Conservation (phyloP, 2,888 invertebrate genomes). For the Craniophora ligustri region DNA sequence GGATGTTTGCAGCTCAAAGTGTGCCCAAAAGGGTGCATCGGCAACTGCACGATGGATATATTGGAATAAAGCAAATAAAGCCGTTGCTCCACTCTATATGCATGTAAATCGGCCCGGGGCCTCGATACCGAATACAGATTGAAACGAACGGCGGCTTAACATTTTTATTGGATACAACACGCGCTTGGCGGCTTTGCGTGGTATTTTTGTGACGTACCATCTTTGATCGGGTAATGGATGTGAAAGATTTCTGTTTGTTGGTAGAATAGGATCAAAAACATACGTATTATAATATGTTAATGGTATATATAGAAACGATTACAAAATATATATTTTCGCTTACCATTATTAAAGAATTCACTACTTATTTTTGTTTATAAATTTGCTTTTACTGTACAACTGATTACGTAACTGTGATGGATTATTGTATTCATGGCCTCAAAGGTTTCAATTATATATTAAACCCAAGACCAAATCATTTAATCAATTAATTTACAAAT, state of each 20-base stretch:
- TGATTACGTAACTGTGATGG: too few relatives aligned
- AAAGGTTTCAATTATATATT: too few relatives aligned
- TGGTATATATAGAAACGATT: too few relatives aligned
- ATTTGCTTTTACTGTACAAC: too few relatives aligned
- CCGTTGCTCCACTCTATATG: conserved; percentile 71
- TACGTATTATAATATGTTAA: too few relatives aligned
- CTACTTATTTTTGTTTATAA: too few relatives aligned
- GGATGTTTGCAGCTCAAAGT: conserved; percentile 65
- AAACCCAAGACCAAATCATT: too few relatives aligned
- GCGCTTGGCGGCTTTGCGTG: conserved; percentile 42
- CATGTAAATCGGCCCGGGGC: conserved; percentile 80
- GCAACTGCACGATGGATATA: conserved; percentile 62
- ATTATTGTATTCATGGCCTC: too few relatives aligned
- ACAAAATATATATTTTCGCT: too few relatives aligned
- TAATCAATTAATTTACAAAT: too few relatives aligned
- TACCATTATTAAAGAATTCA: too few relatives aligned
- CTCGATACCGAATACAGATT: conserved; percentile 78
- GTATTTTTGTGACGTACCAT: conserved; percentile 30
- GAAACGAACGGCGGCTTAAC: conserved; percentile 77
- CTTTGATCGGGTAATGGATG: conserved; percentile 19
- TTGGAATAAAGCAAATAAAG: conserved; percentile 77
- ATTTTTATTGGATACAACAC: conserved; percentile 77
- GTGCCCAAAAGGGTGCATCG: conserved; percentile 60
- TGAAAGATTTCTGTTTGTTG: background rate
- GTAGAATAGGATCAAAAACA: too few relatives aligned